Conservation (phyloP, 2,797 vertebrate species). For the Yasuhikotakia modesta region DNA sequence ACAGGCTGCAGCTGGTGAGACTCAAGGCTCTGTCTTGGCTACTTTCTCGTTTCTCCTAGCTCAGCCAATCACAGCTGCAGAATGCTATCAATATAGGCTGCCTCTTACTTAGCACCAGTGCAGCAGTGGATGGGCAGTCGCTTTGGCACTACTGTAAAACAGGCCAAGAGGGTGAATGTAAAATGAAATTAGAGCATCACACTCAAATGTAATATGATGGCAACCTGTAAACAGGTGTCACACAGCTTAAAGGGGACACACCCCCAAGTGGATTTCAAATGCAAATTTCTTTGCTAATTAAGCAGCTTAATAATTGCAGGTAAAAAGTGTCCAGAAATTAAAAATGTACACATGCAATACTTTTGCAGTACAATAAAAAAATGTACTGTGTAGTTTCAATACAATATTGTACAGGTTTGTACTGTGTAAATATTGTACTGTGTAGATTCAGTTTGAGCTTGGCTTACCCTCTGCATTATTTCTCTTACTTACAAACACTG, state of each 20-base stretch:
- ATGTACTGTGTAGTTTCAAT: too few species aligned
- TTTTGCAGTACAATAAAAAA: too few species aligned
- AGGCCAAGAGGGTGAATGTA: constrained; percentile 49
- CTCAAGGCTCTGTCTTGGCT: constrained; percentile 81
- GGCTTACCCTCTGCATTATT: constrained; percentile 33
- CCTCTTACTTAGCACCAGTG: constrained; percentile 71
- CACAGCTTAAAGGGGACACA: too few species aligned
- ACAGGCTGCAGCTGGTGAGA: constrained; percentile 92
- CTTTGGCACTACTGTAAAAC: constrained; percentile 59
- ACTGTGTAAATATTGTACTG: too few species aligned
- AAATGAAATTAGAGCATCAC: constrained; percentile 54
- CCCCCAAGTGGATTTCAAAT: too few species aligned
- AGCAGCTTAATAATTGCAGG: too few species aligned
- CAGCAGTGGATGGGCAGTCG: constrained; percentile 61
- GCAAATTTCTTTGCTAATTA: too few species aligned
- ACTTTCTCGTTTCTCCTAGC: constrained; percentile 67
- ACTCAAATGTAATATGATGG: constrained; percentile 35
- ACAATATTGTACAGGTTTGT: too few species aligned
- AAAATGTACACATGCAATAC: too few species aligned
- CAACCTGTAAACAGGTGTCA: too few species aligned
- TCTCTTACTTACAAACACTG: constrained; percentile 18
- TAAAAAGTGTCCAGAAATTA: too few species aligned
- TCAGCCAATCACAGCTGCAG: constrained; percentile 57
- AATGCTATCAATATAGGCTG: constrained; percentile 78
- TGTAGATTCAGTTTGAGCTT: too few species aligned